Evolutionary conservation across 1,140 invertebrate species (phyloP).

Genomic region (Bombus picipes): DNA sequence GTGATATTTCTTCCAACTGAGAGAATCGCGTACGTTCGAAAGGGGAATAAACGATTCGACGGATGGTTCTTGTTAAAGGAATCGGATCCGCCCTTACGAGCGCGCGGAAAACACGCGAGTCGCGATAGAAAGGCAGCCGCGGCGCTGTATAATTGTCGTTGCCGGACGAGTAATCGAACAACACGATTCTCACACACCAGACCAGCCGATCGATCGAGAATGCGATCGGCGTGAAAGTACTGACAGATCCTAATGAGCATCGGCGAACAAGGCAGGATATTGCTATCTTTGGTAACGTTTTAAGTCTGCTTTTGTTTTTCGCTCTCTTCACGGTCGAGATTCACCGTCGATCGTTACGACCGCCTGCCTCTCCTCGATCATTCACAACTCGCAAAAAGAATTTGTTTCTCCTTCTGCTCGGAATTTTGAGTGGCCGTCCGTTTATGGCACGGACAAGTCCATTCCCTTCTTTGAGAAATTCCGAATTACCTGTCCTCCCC

Average conservation of each 20-base stretch:
- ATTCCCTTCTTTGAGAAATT: too few relatives aligned
- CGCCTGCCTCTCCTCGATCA: not conserved
- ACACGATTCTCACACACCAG: constrained; percentile 4
- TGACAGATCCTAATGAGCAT: constrained; percentile 46
- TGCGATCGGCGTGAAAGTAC: constrained; percentile 49
- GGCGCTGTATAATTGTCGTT: constrained; percentile 35
- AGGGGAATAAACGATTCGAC: constrained; percentile 16
- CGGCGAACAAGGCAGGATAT: not conserved
- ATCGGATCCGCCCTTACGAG: not conserved
- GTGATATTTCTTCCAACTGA: not conserved
- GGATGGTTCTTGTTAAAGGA: not conserved
- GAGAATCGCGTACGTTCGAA: not conserved
- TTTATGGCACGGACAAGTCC: too few relatives aligned
- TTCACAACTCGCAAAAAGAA: not conserved
- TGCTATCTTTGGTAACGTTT: constrained; percentile 15
- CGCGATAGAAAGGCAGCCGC: not conserved
- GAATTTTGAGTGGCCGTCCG: too few relatives aligned
- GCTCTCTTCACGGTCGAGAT: not conserved
- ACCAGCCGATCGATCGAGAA: constrained; percentile 29
- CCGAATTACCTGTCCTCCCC: too few relatives aligned
- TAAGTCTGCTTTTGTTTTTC: constrained; percentile 23
- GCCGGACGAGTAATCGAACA: not conserved
- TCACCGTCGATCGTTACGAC: not conserved
- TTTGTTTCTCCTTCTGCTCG: not conserved
- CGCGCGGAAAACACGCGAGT: not conserved